These are phyloP conservation scores for Zaprionus africanus DNA, from an alignment of 1,140 invertebrate species.

Conservation along the genomic window DNA sequence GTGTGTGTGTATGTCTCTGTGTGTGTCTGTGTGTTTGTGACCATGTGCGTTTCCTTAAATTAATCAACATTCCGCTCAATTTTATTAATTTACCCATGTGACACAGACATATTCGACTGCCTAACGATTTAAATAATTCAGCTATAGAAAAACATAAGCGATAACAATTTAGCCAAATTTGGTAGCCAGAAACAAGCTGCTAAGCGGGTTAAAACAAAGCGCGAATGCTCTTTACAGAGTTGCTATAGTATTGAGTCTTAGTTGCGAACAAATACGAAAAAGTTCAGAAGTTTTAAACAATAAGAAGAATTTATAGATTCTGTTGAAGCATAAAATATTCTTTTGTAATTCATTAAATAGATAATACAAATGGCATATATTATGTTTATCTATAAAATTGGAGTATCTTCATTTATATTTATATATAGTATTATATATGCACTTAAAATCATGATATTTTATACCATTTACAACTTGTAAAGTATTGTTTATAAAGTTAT, in stretches of 20 bases:
- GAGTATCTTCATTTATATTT: too few relatives aligned
- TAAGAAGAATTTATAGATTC: not conserved
- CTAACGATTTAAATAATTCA: conserved; percentile 74
- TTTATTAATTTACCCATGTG: conserved; percentile 72
- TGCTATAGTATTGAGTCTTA: not conserved
- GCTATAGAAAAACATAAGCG: conserved; percentile 61
- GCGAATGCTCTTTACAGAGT: not conserved
- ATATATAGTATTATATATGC: too few relatives aligned
- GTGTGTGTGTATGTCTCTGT: conserved; percentile 4
- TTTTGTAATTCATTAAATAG: not conserved
- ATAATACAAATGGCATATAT: too few relatives aligned
- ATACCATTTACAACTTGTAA: too few relatives aligned
- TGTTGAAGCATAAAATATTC: not conserved
- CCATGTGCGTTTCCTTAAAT: conserved; percentile 72
- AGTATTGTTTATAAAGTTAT: too few relatives aligned
- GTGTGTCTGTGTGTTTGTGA: conserved; percentile 18
- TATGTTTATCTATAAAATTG: too few relatives aligned
- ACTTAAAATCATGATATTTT: too few relatives aligned
- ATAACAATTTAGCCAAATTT: conserved; percentile 63
- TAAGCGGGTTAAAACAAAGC: not conserved
- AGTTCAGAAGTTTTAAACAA: too few relatives aligned
- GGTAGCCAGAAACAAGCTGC: conserved; percentile 21
- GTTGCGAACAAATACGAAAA: too few relatives aligned
- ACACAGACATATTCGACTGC: conserved; percentile 63
- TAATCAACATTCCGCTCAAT: conserved; percentile 74